Conservation (phyloP, 2,888 invertebrate species). For the Acrocyrtus sp. region DNA sequence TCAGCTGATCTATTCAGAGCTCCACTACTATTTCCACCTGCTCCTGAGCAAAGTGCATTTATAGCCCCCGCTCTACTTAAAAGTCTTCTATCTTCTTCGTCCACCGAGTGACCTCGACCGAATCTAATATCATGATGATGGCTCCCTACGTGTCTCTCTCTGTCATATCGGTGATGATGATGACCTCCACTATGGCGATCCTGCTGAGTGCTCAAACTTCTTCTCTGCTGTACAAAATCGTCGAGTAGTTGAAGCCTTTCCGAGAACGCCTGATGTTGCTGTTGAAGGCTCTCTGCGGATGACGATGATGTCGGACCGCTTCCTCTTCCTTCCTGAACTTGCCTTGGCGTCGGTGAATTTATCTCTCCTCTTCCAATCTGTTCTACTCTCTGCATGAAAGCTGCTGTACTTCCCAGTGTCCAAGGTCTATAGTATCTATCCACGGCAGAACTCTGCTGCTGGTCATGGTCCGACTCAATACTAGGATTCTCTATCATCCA, state of each 20-base stretch:
- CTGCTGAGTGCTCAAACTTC: conserved; percentile 12
- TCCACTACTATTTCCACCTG: background rate
- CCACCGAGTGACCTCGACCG: conserved; percentile 34
- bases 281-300: conserved; percentile 19
- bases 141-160: conserved; percentile 5
- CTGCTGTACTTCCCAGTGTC: conserved; percentile 49
- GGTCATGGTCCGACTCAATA: conserved; percentile 64
- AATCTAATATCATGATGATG: conserved; percentile 38
- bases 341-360: background rate
- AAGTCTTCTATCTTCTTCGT: conserved; percentile 42
- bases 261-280: conserved; percentile 8
- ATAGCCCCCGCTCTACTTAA: conserved; percentile 15
- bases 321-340: background rate
- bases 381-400: conserved; percentile 34
- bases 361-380: conserved; percentile 30
- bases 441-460: background rate
- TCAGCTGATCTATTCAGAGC: conserved; percentile 7
- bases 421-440: conserved; percentile 50
- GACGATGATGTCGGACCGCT: conserved; percentile 12
- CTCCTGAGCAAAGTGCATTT: too few relatives aligned
- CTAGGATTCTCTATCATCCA: conserved; percentile 76
- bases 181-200: conserved; percentile 33
- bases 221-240: conserved; percentile 14
- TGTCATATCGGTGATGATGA: too few relatives aligned
- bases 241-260: conserved; percentile 14